Base-by-base conservation (phyloP, 2,888 invertebrate species). In the Odontocolon sp. region DNA sequence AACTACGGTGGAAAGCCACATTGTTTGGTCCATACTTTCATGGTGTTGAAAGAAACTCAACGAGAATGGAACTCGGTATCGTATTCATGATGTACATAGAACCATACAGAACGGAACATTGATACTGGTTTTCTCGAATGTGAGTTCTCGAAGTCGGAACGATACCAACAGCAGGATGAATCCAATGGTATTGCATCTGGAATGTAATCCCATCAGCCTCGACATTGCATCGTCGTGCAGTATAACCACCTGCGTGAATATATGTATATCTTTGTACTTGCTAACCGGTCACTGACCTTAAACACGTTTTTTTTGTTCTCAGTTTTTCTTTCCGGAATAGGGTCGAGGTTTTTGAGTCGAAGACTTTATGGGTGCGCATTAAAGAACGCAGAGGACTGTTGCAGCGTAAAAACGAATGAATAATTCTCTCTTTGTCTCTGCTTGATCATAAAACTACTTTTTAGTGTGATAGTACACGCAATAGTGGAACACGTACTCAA, bases 191-290 rank as follows among this genome's bases (percentile, higher is more conserved):
- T 57, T 54, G 68, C 66, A 59, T 66, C 36, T 52, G 36, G 50
- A 67, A 76, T 64, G 57, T 57, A 71, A 75, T 71, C 50, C 64
- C 52, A 66, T 59, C 52, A 54, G 50, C 31, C 3, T 36, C 69
- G 63, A 63, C 21, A 11, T 16, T 31, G 42, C 33, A 31, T 50
- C 47, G 40, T 52, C 52, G 33, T 11, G 36, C 18, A 54, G 71
- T 66, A 56, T n/a, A n/a, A 59, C 71, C 67, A 71, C 45, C 75
- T 59, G 64, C 45, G 50, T 36, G 11, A 16, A 33, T 52, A 23
- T 26, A 40, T 57, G 66, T 33, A 70, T 54, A 66, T 52, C n/a
- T n/a, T n/a, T n/a, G n/a, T n/a, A n/a, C n/a, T n/a, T n/a, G n/a
- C n/a, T n/a, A n/a, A n/a, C n/a, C n/a, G 14, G 9, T 26, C 26